Base-by-base conservation (phyloP, 2,888 invertebrate genomes). In the Pseudococcus jackbeardsleyi region DNA sequence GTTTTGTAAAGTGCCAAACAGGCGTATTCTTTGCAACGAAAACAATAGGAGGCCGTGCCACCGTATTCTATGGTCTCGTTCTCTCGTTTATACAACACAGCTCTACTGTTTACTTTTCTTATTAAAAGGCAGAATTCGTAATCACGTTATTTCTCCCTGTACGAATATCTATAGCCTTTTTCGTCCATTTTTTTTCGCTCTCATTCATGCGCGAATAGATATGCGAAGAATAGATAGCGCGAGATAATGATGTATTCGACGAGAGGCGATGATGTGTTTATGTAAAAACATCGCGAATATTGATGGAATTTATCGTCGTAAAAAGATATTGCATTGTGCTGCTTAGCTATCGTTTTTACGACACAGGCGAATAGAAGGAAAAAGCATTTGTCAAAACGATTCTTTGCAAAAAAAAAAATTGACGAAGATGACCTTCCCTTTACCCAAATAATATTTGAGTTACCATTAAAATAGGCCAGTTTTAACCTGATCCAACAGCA, bases 41-140 rank as follows among this genome's bases (percentile, higher is more conserved):
- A 59, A 59, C 59, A 59, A 59, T 59, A 19, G 59, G 59, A n/a
- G 59, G 59, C 11, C 59, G 19, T 59, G n/a, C 59, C 26, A 33
- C 26, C 26, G 26, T 33, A 33, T 33, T 59, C 19, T 19, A 19
- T n/a, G n/a, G 6, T 19, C 59, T n/a, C 6, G 5, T n/a, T 6
- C 7, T 19, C 59, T n/a, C 6, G 5, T n/a, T 6, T 0, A 33
- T 33, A 33, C 26, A 33, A 33, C 26, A 33, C 59, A n/a, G 7
- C 19, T 59, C 19, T 19, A 19, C 59, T 59, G 59, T 59, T 59
- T 59, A 59, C 59, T 59, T 59, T 59, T 59, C 59, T 59, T 59
- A 59, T 59, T 59, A 59, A 59, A 59, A 59, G 9, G n/a, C 19
- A 19, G 59, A n/a, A 59, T 59, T 59, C 19, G 59, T 19, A 59